Conservation (phyloP, 2,888 invertebrate genomes). For the Nymphalis polychloros region DNA sequence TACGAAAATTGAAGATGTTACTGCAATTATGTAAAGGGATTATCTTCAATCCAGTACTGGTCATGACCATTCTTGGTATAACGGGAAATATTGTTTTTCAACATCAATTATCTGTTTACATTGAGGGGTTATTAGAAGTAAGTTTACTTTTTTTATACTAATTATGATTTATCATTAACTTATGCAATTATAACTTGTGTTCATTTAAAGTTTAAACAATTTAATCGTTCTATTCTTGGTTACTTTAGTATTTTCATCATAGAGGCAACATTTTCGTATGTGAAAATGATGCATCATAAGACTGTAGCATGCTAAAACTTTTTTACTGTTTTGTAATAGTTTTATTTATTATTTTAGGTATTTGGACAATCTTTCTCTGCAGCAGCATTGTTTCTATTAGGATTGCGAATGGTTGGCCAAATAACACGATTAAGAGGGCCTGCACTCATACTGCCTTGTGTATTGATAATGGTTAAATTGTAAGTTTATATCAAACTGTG, state of each 20-base stretch:
- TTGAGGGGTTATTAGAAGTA: constrained; percentile 89
- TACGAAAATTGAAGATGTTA: constrained; percentile 57
- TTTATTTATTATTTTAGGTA: constrained; percentile 66
- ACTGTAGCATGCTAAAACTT: too few species aligned
- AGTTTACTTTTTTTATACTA: constrained; percentile 45
- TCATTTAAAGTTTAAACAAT: neutral
- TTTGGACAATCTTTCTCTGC: constrained; percentile 95
- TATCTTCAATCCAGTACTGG: constrained; percentile 92
- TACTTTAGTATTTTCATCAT: neutral
- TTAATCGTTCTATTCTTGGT: neutral
- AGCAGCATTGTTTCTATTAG: constrained; percentile 93
- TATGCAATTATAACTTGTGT: neutral
- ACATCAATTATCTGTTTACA: constrained; percentile 87
- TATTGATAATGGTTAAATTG: constrained; percentile 94
- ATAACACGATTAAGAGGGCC: constrained; percentile 89
- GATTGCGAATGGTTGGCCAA: constrained; percentile 96
- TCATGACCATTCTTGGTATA: constrained; percentile 96
- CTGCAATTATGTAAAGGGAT: constrained; percentile 85
- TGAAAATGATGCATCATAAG: neutral
- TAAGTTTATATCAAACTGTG: constrained; percentile 63
- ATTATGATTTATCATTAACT: neutral
- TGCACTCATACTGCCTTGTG: constrained; percentile 90
- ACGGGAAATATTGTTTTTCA: constrained; percentile 90
- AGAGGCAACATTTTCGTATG: neutral
- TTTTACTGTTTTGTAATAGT: neutral